Evolutionary conservation across 2,888 invertebrate species (phyloP), one percentile per base, ranked within the genome.

Genomic region (Dioctria linearis): DNA sequence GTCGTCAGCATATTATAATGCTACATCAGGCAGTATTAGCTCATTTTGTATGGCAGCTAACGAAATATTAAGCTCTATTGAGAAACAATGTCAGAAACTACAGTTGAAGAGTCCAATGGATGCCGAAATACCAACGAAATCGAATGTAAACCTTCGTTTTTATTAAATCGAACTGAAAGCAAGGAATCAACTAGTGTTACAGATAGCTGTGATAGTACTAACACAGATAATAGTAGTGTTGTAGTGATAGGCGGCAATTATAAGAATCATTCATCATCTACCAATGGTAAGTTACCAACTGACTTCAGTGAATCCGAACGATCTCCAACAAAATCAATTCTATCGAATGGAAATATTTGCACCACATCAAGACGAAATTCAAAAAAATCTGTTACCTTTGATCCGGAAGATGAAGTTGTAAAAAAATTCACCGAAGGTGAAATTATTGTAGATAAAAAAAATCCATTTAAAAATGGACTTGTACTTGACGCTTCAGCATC

Each of bases 381-480:
- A 3, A 89, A 88, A 61, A 88, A 88, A 82, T 86, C 87, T 0
- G 87, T 88, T 0, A 86, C 86, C 5, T 87, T 88, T 80, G 87
- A 88, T 85, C 86, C 87, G 2, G 86, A 87, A 46, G 86, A 88
- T 83, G 88, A 88, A 79, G 85, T 84, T 57, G 85, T 88, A 3
- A 85, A 85, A 3, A 89, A 89, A 79, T 89, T 89, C 80, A 87
- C 86, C 25, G 85, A 85, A 0, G 89, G 89, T 3, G 88, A 88
- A 73, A 87, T 88, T 3, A 89, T 89, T 57, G 85, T 88, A 8
- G 89, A 89, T 83, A 87, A 88, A 61, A 84, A 87, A 83, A 89
- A 89, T 86, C 89, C 89, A 1, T 89, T 89, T 71, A 88, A 87
- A 80, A 84, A 83, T 57, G 83, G 83, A 11, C 8, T 69, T 9